phyloP scores from a whole-genome alignment of 1,140 invertebrate species.

The Calliopsis andreniformis region DNA sequence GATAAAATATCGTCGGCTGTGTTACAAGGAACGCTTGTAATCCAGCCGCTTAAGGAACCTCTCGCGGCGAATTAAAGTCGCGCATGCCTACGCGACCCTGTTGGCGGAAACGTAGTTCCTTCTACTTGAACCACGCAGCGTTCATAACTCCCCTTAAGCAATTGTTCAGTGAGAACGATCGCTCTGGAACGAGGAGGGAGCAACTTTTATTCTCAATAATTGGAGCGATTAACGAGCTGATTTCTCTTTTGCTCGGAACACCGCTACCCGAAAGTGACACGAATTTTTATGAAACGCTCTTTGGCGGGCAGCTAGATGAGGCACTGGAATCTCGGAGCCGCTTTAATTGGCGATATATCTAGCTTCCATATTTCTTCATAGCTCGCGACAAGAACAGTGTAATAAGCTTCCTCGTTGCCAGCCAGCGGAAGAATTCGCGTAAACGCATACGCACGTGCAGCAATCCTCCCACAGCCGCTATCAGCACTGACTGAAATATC shows the following conservation, averaged over 20 bases:
- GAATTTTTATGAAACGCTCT: slow-evolving; percentile 1
- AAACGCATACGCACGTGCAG: background rate
- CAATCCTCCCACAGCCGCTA: background rate
- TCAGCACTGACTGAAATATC: too few relatives aligned
- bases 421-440: background rate
- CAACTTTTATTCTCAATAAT: slow-evolving; percentile 29
- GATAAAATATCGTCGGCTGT: slow-evolving; percentile 29
- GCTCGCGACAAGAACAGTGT: background rate
- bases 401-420: background rate
- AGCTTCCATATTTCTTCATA: too few relatives aligned
- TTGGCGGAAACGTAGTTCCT: background rate
- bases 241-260: slow-evolving; percentile 33
- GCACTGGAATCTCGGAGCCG: background rate
- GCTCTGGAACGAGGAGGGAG: background rate
- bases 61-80: slow-evolving; percentile 31
- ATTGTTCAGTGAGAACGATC: background rate
- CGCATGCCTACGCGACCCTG: background rate
- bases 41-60: slow-evolving; percentile 2
- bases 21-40: slow-evolving; percentile 21
- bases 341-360: background rate
- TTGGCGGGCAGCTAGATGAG: background rate
- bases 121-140: background rate
- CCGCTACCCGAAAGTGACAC: background rate
- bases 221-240: slow-evolving; percentile 9
- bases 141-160: background rate